Percentiles rank a stretch among this genome's conserved stretches.
phyloP scores from a whole-genome alignment of 2,888 invertebrate genomes.

The Lordiphosa andalusiaca region DNA sequence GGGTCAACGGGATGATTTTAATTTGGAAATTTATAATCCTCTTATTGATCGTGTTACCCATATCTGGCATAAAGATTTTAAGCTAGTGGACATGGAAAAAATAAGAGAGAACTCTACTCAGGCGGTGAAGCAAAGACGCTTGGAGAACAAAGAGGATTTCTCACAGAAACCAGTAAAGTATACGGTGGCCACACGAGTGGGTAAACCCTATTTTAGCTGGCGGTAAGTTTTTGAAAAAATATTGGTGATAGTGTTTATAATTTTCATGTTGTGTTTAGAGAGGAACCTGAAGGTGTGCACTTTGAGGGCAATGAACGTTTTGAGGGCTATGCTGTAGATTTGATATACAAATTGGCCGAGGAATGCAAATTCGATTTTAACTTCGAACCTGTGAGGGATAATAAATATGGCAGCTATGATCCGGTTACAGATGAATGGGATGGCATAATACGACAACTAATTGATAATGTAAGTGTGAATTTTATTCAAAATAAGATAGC shows the following conservation, averaged over 20 bases:
- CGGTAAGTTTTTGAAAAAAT: constrained; percentile 64
- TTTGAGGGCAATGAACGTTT: constrained; percentile 88
- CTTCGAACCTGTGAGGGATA: constrained; percentile 87
- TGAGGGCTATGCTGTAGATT: constrained; percentile 94
- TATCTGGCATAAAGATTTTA: constrained; percentile 75
- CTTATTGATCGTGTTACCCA: constrained; percentile 79
- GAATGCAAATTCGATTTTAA: constrained; percentile 85
- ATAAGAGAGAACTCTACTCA: constrained; percentile 65
- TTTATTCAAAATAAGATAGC: too few relatives aligned
- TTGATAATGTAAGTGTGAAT: constrained; percentile 84
- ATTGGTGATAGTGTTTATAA: background rate
- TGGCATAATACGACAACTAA: constrained; percentile 87
- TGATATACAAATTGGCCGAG: constrained; percentile 90
- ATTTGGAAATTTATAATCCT: constrained; percentile 81
- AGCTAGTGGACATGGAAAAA: constrained; percentile 58
- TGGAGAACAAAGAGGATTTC: constrained; percentile 81
- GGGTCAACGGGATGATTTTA: constrained; percentile 84
- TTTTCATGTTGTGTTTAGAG: constrained; percentile 17
- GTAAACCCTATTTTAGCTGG: constrained; percentile 86
- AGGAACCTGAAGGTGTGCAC: constrained; percentile 71
- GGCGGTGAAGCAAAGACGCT: constrained; percentile 75
- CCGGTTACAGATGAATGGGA: constrained; percentile 88
- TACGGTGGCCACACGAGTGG: constrained; percentile 86
- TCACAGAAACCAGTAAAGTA: constrained; percentile 82
- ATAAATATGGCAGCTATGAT: constrained; percentile 86